Percentiles rank a stretch among this genome's conserved stretches.
phyloP scores from a whole-genome alignment of 2,888 invertebrate species.

The Ryuthela nishihirai region DNA sequence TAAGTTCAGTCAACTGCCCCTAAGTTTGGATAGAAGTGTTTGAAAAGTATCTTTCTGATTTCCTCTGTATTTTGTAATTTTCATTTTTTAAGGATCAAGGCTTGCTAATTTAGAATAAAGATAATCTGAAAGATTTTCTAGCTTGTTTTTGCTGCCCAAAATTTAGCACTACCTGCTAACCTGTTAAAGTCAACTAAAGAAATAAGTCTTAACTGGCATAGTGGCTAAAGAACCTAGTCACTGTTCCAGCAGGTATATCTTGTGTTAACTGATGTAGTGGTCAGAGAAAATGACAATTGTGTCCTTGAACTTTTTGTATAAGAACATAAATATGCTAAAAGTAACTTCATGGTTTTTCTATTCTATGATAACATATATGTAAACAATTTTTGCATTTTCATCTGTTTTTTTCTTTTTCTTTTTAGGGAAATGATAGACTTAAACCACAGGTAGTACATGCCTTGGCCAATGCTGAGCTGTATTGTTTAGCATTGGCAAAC shows the following conservation, averaged over 20 bases:
- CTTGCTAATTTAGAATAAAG: neutral
- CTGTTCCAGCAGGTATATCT: neutral
- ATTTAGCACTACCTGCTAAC: too few species aligned
- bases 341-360: too few species aligned
- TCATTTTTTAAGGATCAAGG: neutral
- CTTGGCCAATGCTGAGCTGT: constrained; percentile 88
- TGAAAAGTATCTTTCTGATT: neutral
- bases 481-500: constrained; percentile 88
- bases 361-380: too few species aligned
- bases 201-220: too few species aligned
- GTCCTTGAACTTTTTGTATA: neutral
- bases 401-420: constrained; percentile 43
- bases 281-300: neutral
- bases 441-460: constrained; percentile 89
- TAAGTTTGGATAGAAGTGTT: too few species aligned
- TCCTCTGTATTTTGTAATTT: neutral
- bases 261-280: neutral
- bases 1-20: neutral
- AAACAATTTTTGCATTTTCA: neutral
- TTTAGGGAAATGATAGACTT: constrained; percentile 83
- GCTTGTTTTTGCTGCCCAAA: neutral
- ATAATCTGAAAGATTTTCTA: neutral
- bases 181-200: too few species aligned
- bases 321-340: too few species aligned
- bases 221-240: too few species aligned